Base-by-base conservation (phyloP, 2,888 invertebrate species). In the Clunio marinus region DNA sequence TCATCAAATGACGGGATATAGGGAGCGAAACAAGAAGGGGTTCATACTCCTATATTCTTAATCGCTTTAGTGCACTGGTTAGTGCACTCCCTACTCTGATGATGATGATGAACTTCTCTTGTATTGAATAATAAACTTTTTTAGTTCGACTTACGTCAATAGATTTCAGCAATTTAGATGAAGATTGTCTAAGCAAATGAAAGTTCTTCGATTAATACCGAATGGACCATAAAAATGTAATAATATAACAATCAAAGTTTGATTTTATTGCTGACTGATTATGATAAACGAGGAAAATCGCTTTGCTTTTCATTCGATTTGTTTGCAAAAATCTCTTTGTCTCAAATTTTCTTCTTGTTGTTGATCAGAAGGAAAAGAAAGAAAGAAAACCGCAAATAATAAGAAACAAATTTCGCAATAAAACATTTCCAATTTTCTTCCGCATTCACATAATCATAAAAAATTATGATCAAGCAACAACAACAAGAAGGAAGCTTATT, bases 221-320 rank as follows among this genome's bases (percentile, higher is more conserved):
- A 55, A 46, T 51, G 66, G 66, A 66, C 66, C 51, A 66, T 66
- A 66, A 65, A 66, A 59, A 28, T 45, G 66, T 66, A 66, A 66
- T 66, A 66, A 66, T 35, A 55, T 32, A 51, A 66, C 66, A 66
- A 66, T 66, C 24, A 46, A 55, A 51, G 46, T 66, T 65, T 66
- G 66, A 66, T 66, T 66, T 66, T 66, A 66, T 66, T 55, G 66
- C 55, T 55, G 66, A 66, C 20, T 66, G 66, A 66, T 66, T 66
- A 66, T 66, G 66, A 66, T 66, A 66, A 66, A 66, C 55, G 55
- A n/a, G n/a, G n/a, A n/a, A n/a, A n/a, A n/a, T n/a, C n/a, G n/a
- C n/a, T n/a, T n/a, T n/a, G n/a, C n/a, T 66, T 66, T 66, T 66
- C 51, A 32, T 32, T 32, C 32, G 32, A n/a, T 32, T 10, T 10